phyloP scores from a whole-genome alignment of 2,888 invertebrate genomes.

The Mesorhabditis belari region DNA sequence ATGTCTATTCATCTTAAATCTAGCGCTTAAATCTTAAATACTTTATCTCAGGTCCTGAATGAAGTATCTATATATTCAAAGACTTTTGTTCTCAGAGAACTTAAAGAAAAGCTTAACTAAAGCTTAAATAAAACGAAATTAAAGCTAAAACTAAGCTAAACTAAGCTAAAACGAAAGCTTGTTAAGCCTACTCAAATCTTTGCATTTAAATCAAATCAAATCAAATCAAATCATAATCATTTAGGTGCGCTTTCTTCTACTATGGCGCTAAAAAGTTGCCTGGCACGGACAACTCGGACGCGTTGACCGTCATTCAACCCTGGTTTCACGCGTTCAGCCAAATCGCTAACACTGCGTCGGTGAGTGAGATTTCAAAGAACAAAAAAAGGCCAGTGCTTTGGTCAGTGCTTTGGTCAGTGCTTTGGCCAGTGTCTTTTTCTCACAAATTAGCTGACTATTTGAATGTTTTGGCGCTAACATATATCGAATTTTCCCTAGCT shows the following conservation, averaged over 20 bases:
- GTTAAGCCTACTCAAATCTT: not conserved
- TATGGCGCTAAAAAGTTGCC: conserved; percentile 36
- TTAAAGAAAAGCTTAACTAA: too few relatives aligned
- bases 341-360: conserved; percentile 48
- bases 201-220: too few relatives aligned
- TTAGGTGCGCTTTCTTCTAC: conserved; percentile 38
- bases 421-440: not conserved
- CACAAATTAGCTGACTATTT: not conserved
- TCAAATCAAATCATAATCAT: not conserved
- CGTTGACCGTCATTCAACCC: conserved; percentile 29
- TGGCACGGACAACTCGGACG: conserved; percentile 5
- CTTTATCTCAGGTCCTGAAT: too few relatives aligned
- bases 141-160: too few relatives aligned
- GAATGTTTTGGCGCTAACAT: not conserved
- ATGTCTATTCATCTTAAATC: too few relatives aligned
- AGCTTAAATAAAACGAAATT: too few relatives aligned
- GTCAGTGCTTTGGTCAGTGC: not conserved
- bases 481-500: not conserved
- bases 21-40: too few relatives aligned
- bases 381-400: not conserved
- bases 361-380: conserved; percentile 7
- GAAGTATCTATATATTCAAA: too few relatives aligned
- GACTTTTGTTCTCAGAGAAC: too few relatives aligned
- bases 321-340: conserved; percentile 42
- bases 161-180: not conserved